Evolutionary conservation across 2,797 vertebrate species (phyloP).

Genomic region (Ptychobarbus kaznakovi): DNA sequence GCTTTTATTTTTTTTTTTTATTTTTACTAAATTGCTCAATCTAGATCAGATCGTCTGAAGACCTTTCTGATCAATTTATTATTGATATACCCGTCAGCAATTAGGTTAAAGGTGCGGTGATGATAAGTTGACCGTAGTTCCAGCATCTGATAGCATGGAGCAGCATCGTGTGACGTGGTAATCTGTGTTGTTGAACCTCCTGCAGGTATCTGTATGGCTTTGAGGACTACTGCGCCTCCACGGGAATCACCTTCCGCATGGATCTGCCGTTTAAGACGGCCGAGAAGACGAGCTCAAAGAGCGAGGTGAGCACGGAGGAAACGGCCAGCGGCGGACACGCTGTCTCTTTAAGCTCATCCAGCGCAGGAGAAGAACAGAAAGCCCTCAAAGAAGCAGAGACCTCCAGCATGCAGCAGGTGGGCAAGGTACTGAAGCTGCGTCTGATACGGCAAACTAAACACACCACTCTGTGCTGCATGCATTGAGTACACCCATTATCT

Average conservation of each 20-base stretch:
- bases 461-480: too few species aligned
- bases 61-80: neutral
- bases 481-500: too few species aligned
- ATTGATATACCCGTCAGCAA: neutral
- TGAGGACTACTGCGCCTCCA: constrained; percentile 83
- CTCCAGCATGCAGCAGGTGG: constrained; percentile 43
- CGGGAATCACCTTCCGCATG: constrained; percentile 81
- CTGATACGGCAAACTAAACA: neutral
- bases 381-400: constrained; percentile 63
- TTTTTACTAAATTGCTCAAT: neutral
- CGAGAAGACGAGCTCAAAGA: constrained; percentile 67
- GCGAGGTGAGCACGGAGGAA: constrained; percentile 69
- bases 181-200: constrained; percentile 29
- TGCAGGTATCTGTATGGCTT: constrained; percentile 83
- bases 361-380: constrained; percentile 67
- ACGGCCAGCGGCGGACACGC: constrained; percentile 35
- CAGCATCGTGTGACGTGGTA: neutral
- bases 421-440: constrained; percentile 68
- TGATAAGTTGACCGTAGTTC: neutral
- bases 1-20: neutral
- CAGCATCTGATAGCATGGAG: neutral
- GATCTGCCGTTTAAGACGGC: constrained; percentile 76
- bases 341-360: constrained; percentile 40
- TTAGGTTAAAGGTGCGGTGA: neutral
- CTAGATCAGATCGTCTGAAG: neutral